Evolutionary conservation across 2,888 invertebrate genomes (phyloP), one percentile per base, ranked within the genome.

Genomic region (Stratiomys singularior): DNA sequence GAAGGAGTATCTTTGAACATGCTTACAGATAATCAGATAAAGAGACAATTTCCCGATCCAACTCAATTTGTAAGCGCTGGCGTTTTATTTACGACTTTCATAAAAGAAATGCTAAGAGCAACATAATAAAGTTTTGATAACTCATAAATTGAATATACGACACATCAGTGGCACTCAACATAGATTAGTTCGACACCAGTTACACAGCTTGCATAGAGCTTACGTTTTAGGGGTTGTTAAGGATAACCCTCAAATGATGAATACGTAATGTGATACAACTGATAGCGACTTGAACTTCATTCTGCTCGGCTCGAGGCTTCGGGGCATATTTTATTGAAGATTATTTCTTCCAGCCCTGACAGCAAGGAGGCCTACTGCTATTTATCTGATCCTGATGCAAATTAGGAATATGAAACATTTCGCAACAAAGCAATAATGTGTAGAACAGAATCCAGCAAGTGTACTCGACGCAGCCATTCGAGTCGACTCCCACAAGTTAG

Each of bases 121-220:
- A 78, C 76, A 78, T 78, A 78, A 78, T 78, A 78, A 78, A 78
- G 69, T 78, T 78, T 78, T 78, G 78, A 78, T 78, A 78, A 78
- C 78, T 66, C 76, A 78, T 78, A 78, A 78, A 78, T 78, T 78
- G 78, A 78, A 78, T 76, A 76, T 64, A 76, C 67, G 76, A 69
- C 74, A 46, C 60, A 60, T 60, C 74, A 74, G 74, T 74, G 74
- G 60, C 60, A 74, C 60, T 60, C 60, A 60, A 58, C 58, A 58
- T 71, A 47, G 47, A 71, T 71, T 71, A 67, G 37, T 18, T 13
- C 21, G 67, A 13, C 60, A 60, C 21, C 60, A 60, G 21, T 25
- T 25, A 13, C 52, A 52, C 18, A n/a, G 52, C 52, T 13, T 4
- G 18, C 52, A 52, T 52, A 52, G 52, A 52, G n/a, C 52, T 3